These are phyloP conservation scores for Dendrolimus kikuchii DNA, from an alignment of 1,140 invertebrate species.

Conservation along the genomic window DNA sequence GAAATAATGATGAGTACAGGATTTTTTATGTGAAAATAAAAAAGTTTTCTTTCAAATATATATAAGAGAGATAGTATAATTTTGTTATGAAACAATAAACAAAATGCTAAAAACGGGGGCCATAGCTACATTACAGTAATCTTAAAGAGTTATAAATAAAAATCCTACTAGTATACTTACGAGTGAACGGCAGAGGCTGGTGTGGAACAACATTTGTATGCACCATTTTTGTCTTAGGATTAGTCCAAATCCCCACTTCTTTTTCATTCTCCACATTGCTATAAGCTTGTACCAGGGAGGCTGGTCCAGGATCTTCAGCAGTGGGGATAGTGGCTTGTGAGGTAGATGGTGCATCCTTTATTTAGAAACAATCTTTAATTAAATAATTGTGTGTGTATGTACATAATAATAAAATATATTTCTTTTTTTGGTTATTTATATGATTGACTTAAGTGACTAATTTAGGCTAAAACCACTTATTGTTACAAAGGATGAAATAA, in stretches of 20 bases:
- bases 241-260: conserved; percentile 69
- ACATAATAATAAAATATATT: too few species aligned
- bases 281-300: conserved; percentile 56
- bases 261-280: conserved; percentile 62
- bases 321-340: conserved; percentile 38
- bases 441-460: too few species aligned
- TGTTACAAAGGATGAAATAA: too few species aligned
- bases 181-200: conserved; percentile 57
- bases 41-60: too few species aligned
- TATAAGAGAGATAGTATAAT: too few species aligned
- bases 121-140: background rate
- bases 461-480: too few species aligned
- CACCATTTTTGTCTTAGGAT: conserved; percentile 67
- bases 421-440: too few species aligned
- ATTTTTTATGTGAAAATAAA: too few species aligned
- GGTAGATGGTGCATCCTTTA: conserved; percentile 56
- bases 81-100: too few species aligned
- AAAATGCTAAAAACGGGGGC: too few species aligned
- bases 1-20: too few species aligned
- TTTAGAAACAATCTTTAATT: conserved; percentile 2
- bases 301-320: conserved; percentile 45
- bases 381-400: background rate
- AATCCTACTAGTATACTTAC: conserved; percentile 34
- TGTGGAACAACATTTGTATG: conserved; percentile 57
- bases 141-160: too few species aligned